Evolutionary conservation across 1,140 invertebrate genomes (phyloP).

Genomic region (Sarcophaga peregrina): DNA sequence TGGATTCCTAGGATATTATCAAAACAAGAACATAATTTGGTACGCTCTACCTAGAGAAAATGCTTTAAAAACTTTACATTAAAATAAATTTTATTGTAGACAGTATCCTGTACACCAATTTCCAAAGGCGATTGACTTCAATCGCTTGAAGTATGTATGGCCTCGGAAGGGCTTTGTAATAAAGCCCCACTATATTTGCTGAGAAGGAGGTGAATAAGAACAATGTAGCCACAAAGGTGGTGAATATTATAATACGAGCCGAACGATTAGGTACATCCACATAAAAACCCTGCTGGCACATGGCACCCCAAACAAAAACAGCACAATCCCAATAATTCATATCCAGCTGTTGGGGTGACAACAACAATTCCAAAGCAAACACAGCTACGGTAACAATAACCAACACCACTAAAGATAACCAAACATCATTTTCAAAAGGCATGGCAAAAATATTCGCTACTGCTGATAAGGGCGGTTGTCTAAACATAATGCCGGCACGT

Average conservation of each 20-base stretch:
- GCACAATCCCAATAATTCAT: conserved; percentile 66
- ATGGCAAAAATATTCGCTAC: conserved; percentile 76
- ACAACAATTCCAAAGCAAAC: conserved; percentile 52
- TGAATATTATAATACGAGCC: conserved; percentile 69
- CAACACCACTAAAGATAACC: conserved; percentile 68
- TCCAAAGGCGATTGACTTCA: conserved; percentile 69
- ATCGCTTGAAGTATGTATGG: conserved; percentile 69
- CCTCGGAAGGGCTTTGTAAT: conserved; percentile 70
- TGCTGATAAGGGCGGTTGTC: conserved; percentile 74
- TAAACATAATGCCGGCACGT: conserved; percentile 71
- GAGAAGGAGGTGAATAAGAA: conserved; percentile 73
- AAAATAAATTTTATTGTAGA: conserved; percentile 71
- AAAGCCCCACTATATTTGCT: conserved; percentile 73
- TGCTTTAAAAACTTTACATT: conserved; percentile 58
- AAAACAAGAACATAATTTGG: neutral
- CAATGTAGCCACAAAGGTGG: conserved; percentile 68
- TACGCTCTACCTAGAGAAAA: neutral
- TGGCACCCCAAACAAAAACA: conserved; percentile 69
- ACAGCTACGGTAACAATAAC: conserved; percentile 60
- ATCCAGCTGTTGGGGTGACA: conserved; percentile 53
- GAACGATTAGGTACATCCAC: conserved; percentile 66
- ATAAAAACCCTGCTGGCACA: conserved; percentile 74
- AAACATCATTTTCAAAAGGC: conserved; percentile 74
- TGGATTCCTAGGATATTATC: conserved; percentile 66
- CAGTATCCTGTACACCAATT: conserved; percentile 70